A percentile compares a stretch with the other conserved stretches of the same genome.
These are phyloP conservation scores for Exaiptasia diaphana DNA, from an alignment of 64 coral and sea anemone species.

Conservation along the genomic window DNA sequence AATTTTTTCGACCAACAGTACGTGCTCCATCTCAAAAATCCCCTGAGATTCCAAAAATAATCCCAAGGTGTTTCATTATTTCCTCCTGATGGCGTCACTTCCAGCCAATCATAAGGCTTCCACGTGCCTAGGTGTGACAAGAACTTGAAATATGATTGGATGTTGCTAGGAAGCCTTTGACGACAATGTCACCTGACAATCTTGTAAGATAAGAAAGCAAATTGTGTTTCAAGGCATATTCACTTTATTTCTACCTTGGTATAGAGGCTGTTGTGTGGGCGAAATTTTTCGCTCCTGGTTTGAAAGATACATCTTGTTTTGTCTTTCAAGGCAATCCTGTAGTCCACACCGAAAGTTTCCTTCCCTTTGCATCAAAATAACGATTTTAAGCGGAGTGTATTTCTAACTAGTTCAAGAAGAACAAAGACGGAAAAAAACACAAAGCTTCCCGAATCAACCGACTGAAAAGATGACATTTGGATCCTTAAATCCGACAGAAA, in stretches of 20 bases:
- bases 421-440: conserved; percentile 8
- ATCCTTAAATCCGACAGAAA: conserved; percentile 14
- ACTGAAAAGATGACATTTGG: conserved; percentile 50
- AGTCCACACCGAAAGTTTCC: no score
- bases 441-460: background rate
- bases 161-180: conserved; percentile 58
- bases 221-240: background rate
- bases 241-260: background rate
- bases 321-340: no score
- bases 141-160: conserved; percentile 45
- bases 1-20: no score
- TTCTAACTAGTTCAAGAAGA: background rate
- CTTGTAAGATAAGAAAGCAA: background rate
- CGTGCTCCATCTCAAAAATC: background rate
- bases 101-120: conserved; percentile 20
- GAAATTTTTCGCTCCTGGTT: no score
- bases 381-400: no score
- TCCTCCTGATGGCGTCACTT: conserved; percentile 44
- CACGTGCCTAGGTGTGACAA: conserved; percentile 63
- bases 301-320: no score
- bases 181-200: conserved; percentile 60
- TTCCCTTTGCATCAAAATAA: no score
- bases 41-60: conserved; percentile 20
- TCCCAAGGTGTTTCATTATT: background rate
- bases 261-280: background rate